These are phyloP conservation scores for Pogonognathellus flavescens DNA, from an alignment of 1,140 invertebrate genomes.

Conservation along the genomic window DNA sequence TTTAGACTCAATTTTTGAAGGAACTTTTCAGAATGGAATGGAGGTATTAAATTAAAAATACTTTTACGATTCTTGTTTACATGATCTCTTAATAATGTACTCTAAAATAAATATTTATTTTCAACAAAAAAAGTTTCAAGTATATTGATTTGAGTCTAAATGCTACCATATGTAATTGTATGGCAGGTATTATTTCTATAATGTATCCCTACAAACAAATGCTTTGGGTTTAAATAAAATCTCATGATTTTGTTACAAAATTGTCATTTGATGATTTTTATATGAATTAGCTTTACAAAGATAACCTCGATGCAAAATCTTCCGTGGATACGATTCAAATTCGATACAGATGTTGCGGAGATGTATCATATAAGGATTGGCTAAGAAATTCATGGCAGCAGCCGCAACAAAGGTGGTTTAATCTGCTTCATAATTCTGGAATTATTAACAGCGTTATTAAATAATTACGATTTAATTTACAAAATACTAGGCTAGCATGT, in stretches of 20 bases:
- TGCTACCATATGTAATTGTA: too few species aligned
- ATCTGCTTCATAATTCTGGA: not conserved
- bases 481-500: too few species aligned
- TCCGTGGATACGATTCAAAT: constrained; percentile 21
- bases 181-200: too few species aligned
- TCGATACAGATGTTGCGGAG: constrained; percentile 20
- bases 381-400: not conserved
- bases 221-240: too few species aligned
- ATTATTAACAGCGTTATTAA: not conserved
- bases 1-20: not conserved
- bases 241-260: not conserved
- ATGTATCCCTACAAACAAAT: too few species aligned
- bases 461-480: not conserved
- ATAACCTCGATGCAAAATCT: not conserved
- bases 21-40: not conserved
- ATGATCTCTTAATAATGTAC: too few species aligned
- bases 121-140: too few species aligned
- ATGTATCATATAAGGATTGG: constrained; percentile 4
- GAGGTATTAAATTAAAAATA: not conserved
- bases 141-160: too few species aligned
- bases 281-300: not conserved
- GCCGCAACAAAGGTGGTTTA: not conserved
- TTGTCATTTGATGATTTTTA: not conserved
- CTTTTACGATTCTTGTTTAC: too few species aligned
- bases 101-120: too few species aligned